Evolutionary conservation across 2,888 invertebrate genomes (phyloP), one percentile per base, ranked within the genome.

Genomic region (Physocephala rufipes): DNA sequence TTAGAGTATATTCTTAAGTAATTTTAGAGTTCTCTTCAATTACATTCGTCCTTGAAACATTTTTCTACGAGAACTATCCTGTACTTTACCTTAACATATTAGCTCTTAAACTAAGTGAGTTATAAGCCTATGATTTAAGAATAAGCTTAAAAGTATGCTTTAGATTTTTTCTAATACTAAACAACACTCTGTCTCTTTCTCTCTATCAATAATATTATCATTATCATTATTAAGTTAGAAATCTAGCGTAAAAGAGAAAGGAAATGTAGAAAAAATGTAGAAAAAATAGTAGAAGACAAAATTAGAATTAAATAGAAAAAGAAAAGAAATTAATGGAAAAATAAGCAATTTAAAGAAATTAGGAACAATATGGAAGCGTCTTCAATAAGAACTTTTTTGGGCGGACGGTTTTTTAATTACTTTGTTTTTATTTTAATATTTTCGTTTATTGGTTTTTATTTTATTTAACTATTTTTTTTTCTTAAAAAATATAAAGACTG

Each of bases 251-350:
- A 36, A 36, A 58, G 65, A 72, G 36, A 19, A 49, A 55, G 28
- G 55, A 70, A 47, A 43, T 62, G 58, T 51, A 59, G 49, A 15
- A 61, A 45, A 64, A 59, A 63, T 51, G 68, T 67, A 21, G 43
- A 73, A 19, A 30, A 30, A 53, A n/a, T 43, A 45, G 47, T 28
- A 30, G 30, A 30, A n/a, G 9, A 7, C 30, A n/a, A 62, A 36
- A 62, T 43, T 36, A 19, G 2, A 43, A 9, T 9, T 19, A 2
- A 30, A 30, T 16, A n/a, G 21, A 21, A 24, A 2, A 1, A 62
- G 15, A 36, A 62, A 45, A 43, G 19, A 62, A 45, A 3, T 24
- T 13, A 19, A 28, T 30, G n/a, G 26, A 24, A 13, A 30, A 16
- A 63, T 19, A 13, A 63, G 55, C 53, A 53, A 12, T 53, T 19